Conservation (phyloP, 2,113 vertebrate species). For the Abramis brama region DNA sequence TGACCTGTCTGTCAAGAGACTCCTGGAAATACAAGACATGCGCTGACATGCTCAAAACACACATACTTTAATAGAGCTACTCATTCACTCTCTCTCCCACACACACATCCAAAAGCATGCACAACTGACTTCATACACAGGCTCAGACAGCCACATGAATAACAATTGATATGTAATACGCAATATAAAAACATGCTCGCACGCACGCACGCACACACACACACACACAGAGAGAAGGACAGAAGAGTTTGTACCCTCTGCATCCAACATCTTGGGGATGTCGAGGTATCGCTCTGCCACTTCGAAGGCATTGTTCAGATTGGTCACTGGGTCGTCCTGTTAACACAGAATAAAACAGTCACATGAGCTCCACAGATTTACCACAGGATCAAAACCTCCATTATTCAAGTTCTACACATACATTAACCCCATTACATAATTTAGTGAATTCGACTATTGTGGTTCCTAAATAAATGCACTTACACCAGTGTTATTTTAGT, state of each 20-base stretch:
- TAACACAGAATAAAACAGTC: background rate
- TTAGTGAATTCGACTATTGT: background rate
- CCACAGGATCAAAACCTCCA: background rate
- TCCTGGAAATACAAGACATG: slow-evolving; percentile 31
- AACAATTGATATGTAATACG: background rate
- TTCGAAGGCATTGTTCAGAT: slow-evolving; percentile 84
- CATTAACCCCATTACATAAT: no score
- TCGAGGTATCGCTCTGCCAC: slow-evolving; percentile 83
- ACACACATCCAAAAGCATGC: background rate
- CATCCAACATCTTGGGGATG: slow-evolving; percentile 89
- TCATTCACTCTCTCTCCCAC: background rate
- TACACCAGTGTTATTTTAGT: background rate
- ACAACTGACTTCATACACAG: background rate
- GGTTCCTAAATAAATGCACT: background rate
- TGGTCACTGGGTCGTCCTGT: slow-evolving; percentile 81
- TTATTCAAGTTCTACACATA: background rate
- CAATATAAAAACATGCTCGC: no score
- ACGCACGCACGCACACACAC: background rate
- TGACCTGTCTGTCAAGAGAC: background rate
- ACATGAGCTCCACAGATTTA: background rate
- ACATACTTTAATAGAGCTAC: background rate
- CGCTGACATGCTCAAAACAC: slow-evolving; percentile 9
- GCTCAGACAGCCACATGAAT: background rate
- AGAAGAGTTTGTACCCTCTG: slow-evolving; percentile 78
- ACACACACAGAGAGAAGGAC: no score